These are phyloP conservation scores for Tychaedon coryphoeus DNA, from an alignment of 2,113 vertebrate species.

Conservation along the genomic window DNA sequence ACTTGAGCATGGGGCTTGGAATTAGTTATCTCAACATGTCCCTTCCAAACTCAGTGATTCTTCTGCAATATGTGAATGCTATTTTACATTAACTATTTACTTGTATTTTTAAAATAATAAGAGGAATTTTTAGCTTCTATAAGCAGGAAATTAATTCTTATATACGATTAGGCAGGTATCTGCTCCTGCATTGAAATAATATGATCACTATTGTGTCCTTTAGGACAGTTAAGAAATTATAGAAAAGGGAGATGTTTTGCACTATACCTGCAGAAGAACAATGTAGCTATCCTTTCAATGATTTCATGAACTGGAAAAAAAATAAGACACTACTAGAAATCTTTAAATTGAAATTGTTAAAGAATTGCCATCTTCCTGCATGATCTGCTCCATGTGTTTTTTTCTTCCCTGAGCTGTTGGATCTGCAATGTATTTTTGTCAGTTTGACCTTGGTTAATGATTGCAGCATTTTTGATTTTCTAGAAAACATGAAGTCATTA, in stretches of 20 bases:
- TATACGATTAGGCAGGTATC: neutral
- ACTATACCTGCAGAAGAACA: neutral
- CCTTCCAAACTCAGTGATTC: neutral
- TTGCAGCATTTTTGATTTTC: neutral
- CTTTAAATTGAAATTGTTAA: neutral
- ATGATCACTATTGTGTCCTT: neutral
- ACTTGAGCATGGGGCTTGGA: neutral
- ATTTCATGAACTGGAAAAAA: neutral
- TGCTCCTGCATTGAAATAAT: neutral
- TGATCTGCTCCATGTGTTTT: neutral
- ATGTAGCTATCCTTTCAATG: neutral
- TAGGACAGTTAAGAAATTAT: neutral
- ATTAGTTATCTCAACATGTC: neutral
- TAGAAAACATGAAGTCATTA: neutral
- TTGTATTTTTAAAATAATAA: neutral
- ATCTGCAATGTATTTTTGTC: neutral
- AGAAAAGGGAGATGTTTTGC: neutral
- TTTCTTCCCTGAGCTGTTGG: neutral
- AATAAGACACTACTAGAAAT: neutral
- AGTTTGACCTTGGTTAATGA: slow-evolving; percentile 8
- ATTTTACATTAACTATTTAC: neutral
- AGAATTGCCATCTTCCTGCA: neutral
- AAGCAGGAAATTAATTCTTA: neutral
- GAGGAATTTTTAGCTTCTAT: neutral
- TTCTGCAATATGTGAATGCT: neutral